Evolutionary conservation across 2,888 invertebrate species (phyloP).

Genomic region (Pristionchus maxplancki): DNA sequence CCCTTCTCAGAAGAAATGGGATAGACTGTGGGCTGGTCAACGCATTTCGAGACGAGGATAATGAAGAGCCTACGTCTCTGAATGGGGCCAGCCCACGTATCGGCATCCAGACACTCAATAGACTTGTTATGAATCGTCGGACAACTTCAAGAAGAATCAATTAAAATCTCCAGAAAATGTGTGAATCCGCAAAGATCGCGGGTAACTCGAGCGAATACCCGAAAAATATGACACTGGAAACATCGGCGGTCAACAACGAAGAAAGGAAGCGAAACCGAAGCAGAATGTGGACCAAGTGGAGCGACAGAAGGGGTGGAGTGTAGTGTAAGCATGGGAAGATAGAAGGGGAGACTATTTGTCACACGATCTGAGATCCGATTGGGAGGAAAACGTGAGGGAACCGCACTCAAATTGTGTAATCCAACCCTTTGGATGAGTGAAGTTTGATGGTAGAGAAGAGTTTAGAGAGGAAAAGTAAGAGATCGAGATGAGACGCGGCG

Average conservation of each 20-base stretch:
- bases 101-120: background rate
- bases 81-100: background rate
- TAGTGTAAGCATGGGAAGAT: constrained; percentile 8
- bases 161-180: too few species aligned
- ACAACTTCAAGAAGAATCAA: too few species aligned
- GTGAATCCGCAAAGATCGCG: background rate
- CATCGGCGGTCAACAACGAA: background rate
- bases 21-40: background rate
- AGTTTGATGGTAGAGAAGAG: constrained; percentile 35
- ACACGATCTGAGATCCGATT: background rate
- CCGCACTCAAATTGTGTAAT: background rate
- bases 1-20: background rate
- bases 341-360: background rate
- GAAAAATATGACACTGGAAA: background rate
- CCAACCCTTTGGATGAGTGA: background rate
- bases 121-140: background rate
- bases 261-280: background rate
- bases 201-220: background rate
- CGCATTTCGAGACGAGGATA: background rate
- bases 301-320: background rate
- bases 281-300: background rate
- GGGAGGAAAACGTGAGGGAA: background rate
- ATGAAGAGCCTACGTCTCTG: background rate
- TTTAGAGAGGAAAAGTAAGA: background rate
- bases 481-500: constrained; percentile 2